A percentile compares a stretch with the other conserved stretches of the same genome.
phyloP scores from a whole-genome alignment of 1,140 invertebrate species.

The Drosophila parabipectinata region DNA sequence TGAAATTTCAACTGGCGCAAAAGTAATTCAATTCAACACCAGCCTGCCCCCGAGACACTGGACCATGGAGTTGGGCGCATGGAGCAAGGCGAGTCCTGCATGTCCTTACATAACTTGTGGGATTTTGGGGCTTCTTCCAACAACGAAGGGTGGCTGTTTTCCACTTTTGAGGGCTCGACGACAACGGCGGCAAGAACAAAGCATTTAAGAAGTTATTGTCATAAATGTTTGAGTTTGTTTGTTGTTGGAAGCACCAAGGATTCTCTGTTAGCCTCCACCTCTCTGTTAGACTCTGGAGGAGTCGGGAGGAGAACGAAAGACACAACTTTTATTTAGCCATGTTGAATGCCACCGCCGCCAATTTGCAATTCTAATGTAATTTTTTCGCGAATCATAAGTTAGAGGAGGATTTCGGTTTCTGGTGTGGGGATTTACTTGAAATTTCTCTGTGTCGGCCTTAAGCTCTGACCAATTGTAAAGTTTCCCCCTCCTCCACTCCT shows the following conservation, averaged over 20 bases:
- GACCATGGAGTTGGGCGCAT: slow-evolving; percentile 7
- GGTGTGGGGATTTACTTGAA: slow-evolving; percentile 54
- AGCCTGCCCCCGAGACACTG: slow-evolving; percentile 37
- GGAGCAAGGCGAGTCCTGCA: slow-evolving; percentile 26
- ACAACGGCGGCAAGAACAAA: slow-evolving; percentile 61
- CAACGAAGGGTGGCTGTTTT: slow-evolving; percentile 10
- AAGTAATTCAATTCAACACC: slow-evolving; percentile 81
- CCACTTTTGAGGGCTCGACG: slow-evolving; percentile 34
- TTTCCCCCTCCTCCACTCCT: background rate
- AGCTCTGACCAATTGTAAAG: slow-evolving; percentile 71
- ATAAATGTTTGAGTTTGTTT: slow-evolving; percentile 81
- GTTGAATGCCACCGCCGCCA: slow-evolving; percentile 61
- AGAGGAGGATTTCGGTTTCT: slow-evolving; percentile 32
- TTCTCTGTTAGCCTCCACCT: background rate
- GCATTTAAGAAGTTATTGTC: slow-evolving; percentile 82
- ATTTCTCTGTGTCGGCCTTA: slow-evolving; percentile 13
- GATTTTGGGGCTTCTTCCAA: background rate
- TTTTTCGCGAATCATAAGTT: slow-evolving; percentile 82
- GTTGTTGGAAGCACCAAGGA: slow-evolving; percentile 26
- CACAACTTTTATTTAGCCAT: slow-evolving; percentile 78
- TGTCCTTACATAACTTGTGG: slow-evolving; percentile 50
- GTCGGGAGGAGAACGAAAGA: slow-evolving; percentile 43
- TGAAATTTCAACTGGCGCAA: slow-evolving; percentile 81
- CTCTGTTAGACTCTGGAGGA: slow-evolving; percentile 5
- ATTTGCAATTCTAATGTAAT: slow-evolving; percentile 82